Evolutionary conservation across 2,113 vertebrate genomes (phyloP), one percentile per base, ranked within the genome.

Genomic region (Butorides virescens): DNA sequence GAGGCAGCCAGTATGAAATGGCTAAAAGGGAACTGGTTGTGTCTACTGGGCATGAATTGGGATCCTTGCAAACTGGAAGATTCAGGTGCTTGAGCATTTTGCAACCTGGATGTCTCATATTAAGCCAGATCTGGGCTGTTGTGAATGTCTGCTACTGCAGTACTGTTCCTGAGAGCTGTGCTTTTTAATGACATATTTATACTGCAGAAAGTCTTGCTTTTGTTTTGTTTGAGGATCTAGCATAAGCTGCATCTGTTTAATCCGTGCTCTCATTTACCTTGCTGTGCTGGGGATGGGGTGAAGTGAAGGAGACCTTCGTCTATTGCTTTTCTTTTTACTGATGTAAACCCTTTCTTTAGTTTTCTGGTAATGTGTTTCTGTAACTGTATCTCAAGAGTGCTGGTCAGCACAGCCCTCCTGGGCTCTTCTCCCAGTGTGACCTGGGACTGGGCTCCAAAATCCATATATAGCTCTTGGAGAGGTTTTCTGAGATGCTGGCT

Each of bases 391-490:
- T 90, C 19, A 10, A 65, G n/a, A 78, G 34, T 1, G 0, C 62
- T 88, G 92, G 74, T 95, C 90, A 90, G 62, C 62, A 50, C 42
- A 86, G 13, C 27, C 18, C 8, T 84, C 34, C 44, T n/a, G 15
- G 66, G 77, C 73, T 76, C 47, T 92, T 68, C 70, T 85, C 58
- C 66, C 67, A 44, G 76, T 13, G 42, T 32, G 55, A 93, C 39
- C 62, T 2, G 16, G 5, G 39, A 26, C 55, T 22, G 49, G 70
- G 20, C 62, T 96, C 50, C 71, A 49, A 30, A 90, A 95, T 90
- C 95, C 96, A 94, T 93, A 96, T 96, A 95, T 93, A 97, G 96
- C 77, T 78, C 59, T 93, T 68, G 34, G 67, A 91, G 87, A 91
- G 85, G 20, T 73, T 94, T 92, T 90, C 42, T 29, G 74, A 94